Evolutionary conservation across 2,797 vertebrate genomes (phyloP).

Genomic region (Pelobates cultripes): DNA sequence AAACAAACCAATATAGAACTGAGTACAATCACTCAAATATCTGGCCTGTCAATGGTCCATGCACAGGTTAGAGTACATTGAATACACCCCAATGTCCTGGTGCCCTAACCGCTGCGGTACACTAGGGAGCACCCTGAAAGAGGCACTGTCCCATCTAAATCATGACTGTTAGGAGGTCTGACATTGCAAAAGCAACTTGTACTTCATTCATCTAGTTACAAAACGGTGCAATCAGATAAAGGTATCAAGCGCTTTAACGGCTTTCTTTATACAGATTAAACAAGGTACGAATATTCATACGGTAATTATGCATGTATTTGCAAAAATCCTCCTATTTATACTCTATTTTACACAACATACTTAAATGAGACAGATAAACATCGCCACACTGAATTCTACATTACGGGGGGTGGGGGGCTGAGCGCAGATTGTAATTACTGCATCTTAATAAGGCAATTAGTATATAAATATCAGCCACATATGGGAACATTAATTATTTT

Average conservation of each 20-base stretch:
- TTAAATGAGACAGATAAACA: slow-evolving; percentile 50
- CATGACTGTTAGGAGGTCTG: too few species aligned
- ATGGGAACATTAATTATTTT: background rate
- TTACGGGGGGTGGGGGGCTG: slow-evolving; percentile 24
- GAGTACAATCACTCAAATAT: too few species aligned
- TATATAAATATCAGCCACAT: slow-evolving; percentile 39
- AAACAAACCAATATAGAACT: too few species aligned
- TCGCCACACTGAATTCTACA: slow-evolving; percentile 42
- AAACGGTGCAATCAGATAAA: slow-evolving; percentile 6
- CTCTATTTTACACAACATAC: slow-evolving; percentile 50
- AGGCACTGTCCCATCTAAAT: too few species aligned
- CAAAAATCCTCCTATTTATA: slow-evolving; percentile 44
- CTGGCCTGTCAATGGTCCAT: too few species aligned
- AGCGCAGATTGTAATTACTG: slow-evolving; percentile 45
- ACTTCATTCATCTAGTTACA: background rate
- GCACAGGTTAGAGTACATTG: too few species aligned
- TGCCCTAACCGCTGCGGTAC: too few species aligned
- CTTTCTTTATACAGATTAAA: slow-evolving; percentile 37
- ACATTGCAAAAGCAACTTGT: too few species aligned
- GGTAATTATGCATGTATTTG: slow-evolving; percentile 47
- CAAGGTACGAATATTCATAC: slow-evolving; percentile 51
- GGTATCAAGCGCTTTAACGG: slow-evolving; percentile 12
- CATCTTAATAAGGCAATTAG: slow-evolving; percentile 55
- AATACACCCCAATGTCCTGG: too few species aligned
- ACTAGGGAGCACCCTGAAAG: too few species aligned